Base-by-base conservation (phyloP, 2,113 vertebrate genomes). In the Dipodomys merriami region DNA sequence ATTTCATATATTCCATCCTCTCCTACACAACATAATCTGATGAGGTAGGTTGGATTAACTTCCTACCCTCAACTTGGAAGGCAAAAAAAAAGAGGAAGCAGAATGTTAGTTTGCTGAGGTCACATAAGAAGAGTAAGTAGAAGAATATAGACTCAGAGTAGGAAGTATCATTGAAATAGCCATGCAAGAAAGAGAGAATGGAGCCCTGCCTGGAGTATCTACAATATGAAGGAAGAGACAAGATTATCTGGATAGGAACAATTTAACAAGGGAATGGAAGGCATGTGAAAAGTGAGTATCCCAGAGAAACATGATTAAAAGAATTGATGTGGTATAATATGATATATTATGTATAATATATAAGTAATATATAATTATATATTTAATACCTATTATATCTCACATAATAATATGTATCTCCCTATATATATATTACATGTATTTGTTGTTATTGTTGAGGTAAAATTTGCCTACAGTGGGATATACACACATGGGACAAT, bases 171-270 rank as follows among this genome's bases (percentile, higher is more conserved):
- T 78, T 82, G 16, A 73, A 60, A 93, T 39, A 39, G 62, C 19
- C 80, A 39, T 25, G 60, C 27, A 74, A 30, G 33, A 77, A 90
- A 71, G 35, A 53, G 29, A 65, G 15, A 64, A 33, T 29, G 62
- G 23, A 44, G 44, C 39, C 93, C 39, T n/a, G 20, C 64, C 35
- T n/a, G 30, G 53, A 71, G 19, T 44, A 1, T 39, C 73, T 74
- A 71, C 12, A 46, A 35, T 49, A 12, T 80, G 23, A 39, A 30
- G 9, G 20, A n/a, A 23, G n/a, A 2, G 20, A 2, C 30, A 60
- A 2, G 69, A 30, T 11, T 22, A 6, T 23, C 3, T 22, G 9
- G 7, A 3, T 4, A 53, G 60, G 11, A 44, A 2, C 0, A 23
- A 39, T 13, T 73, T 60, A 46, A 6, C 15, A 23, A 22, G 19